Evolutionary conservation across 2,113 vertebrate genomes (phyloP), one percentile per base, ranked within the genome.

Genomic region (Oncorhynchus gorbuscha): DNA sequence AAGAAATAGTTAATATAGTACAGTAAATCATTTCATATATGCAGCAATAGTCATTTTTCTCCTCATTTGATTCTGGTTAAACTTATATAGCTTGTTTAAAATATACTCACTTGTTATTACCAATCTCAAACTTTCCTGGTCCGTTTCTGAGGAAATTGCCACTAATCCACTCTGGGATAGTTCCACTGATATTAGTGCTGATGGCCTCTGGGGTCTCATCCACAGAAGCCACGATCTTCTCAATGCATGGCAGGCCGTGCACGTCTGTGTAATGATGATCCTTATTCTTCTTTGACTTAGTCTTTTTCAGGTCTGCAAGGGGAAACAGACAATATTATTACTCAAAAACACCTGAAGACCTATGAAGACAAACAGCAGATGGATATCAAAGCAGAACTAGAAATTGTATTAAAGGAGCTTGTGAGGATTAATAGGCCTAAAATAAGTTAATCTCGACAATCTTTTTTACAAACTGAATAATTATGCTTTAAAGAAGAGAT

Each of bases 91-190:
- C 6, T 35, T 35, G 35, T 35, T 35, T 61, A 18, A 61, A 22
- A 61, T 61, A 5, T 3, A 75, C 94, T 94, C 89, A 97, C 96
- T 85, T 94, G 4, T 96, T 92, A 69, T 94, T 87, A 2, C 97
- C 96, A 74, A 97, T 95, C 74, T 97, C 96, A 11, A 96, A 98
- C 81, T 95, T 97, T 35, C 96, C 97, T 0, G 97, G 96, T 26
- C 97, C 96, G 1, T 94, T 96, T 68, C 95, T 94, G 81, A 97
- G 84, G 3, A 98, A 88, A 39, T 62, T 95, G 3, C 96, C 97
- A 0, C 83, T 86, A 79, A 98, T 94, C 96, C 97, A 98, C 1
- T 84, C 13, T 20, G 96, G 96, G 81, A 98, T 90, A 55, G 51
- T 55, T 55, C 51, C 51, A 16, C 14, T 55, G 51, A 55, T 55